Conservation (phyloP, 1,140 invertebrate genomes). For the Dreissena rostriformis region DNA sequence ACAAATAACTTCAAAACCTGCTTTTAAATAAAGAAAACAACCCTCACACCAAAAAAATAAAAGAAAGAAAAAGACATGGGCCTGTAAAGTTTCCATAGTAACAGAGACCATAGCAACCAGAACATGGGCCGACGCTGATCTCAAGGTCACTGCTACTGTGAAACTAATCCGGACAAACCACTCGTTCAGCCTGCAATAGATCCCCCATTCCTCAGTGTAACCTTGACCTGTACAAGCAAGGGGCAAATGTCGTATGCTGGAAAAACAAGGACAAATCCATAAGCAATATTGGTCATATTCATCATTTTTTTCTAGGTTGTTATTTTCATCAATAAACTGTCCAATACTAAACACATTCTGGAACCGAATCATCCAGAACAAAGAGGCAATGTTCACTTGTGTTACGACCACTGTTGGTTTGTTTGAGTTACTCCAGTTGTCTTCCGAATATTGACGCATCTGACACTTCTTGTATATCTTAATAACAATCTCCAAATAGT, state of each 20-base stretch:
- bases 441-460: neutral
- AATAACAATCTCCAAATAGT: too few relatives aligned
- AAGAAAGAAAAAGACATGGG: neutral
- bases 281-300: neutral
- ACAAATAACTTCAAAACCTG: too few relatives aligned
- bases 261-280: neutral
- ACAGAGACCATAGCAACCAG: slow-evolving; percentile 1
- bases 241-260: slow-evolving; percentile 10
- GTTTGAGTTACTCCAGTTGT: neutral
- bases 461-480: too few relatives aligned
- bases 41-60: neutral
- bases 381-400: neutral
- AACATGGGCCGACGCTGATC: neutral
- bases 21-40: too few relatives aligned
- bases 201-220: neutral
- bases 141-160: neutral
- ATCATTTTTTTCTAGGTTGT: neutral
- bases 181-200: slow-evolving; percentile 24
- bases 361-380: neutral
- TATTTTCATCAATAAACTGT: neutral
- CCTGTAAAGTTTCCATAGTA: neutral
- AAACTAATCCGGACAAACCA: slow-evolving; percentile 11
- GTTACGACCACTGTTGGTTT: neutral
- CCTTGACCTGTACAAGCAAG: neutral
- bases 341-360: neutral